phyloP scores from a whole-genome alignment of 2,888 invertebrate genomes.

The Eupithecia vulgata region DNA sequence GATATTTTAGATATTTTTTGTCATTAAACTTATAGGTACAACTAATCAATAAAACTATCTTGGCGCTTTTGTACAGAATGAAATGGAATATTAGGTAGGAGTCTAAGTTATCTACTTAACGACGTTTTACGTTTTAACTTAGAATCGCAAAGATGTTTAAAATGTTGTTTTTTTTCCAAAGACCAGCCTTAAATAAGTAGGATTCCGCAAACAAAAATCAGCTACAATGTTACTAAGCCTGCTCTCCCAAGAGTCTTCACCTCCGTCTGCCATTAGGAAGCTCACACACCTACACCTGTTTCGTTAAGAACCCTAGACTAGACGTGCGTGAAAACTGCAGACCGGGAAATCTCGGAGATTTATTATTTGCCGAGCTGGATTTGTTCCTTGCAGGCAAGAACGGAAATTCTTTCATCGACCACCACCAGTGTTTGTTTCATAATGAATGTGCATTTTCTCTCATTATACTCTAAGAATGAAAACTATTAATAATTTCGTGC shows the following conservation, averaged over 20 bases:
- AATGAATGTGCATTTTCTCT: not conserved
- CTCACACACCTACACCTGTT: conserved; percentile 12
- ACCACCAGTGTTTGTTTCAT: not conserved
- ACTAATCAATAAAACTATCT: too few species aligned
- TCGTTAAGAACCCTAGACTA: conserved; percentile 32
- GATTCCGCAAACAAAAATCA: conserved; percentile 18
- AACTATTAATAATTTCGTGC: not conserved
- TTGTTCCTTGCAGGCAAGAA: not conserved
- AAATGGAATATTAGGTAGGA: too few species aligned
- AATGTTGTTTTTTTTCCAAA: too few species aligned
- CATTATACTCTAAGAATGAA: not conserved
- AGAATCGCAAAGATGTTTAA: too few species aligned
- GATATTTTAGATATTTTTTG: too few species aligned
- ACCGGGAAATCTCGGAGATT: not conserved
- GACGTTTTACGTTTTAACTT: too few species aligned
- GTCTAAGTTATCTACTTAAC: too few species aligned
- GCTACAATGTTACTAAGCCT: conserved; percentile 28
- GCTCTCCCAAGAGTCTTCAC: conserved; percentile 32
- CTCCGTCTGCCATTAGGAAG: conserved; percentile 13
- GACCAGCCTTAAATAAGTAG: too few species aligned
- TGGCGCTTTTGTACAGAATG: too few species aligned
- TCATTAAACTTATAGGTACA: too few species aligned
- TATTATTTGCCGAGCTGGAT: not conserved
- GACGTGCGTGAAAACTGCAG: conserved; percentile 19
- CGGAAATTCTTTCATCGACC: not conserved